Base-by-base conservation (phyloP, 2,113 vertebrate species). In the Rhinolophus sinicus region DNA sequence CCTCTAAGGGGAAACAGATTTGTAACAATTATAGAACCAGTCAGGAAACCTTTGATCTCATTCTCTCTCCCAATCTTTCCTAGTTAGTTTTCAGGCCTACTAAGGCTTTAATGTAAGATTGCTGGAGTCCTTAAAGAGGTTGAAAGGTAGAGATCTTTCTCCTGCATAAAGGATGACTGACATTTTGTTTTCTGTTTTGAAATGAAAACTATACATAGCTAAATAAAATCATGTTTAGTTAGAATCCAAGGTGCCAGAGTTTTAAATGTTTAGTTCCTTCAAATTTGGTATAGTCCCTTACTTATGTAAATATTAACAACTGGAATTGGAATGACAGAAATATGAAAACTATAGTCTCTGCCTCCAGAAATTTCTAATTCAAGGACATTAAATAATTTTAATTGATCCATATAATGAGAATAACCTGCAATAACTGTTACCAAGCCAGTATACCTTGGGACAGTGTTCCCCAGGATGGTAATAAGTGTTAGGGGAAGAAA, bases 321-420 rank as follows among this genome's bases (percentile, higher is more conserved):
- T 52, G 18, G 78, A 89, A 76, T 70, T 76, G 52, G 69, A 75
- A 76, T 92, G 26, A 65, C 38, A 81, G 52, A 90, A 91, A 56
- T 78, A 78, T 70, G 47, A 54, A 54, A 50, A 78, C 72, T 77
- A 11, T 73, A 76, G 44, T 77, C 40, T 75, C 5, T 95, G 30
- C 18, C 44, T 89, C n/a, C 35, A 89, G 54, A 77, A 89, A 67
- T 70, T 89, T 89, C 62, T 78, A 72, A 89, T 70, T 28, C 16
- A 96, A 90, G 18, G 35, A 85, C 15, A 40, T 77, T 77, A 87
- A 81, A 95, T 84, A 86, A 82, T 82, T 92, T 47, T 82, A 65
- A 30, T 73, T 64, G n/a, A 65, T 90, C 24, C 8, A 65, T 62
- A 13, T 83, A 54, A 75, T 72, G 21, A 80, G 65, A 86, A 80